Percentiles rank a stretch among this genome's conserved stretches.
These are phyloP conservation scores for Alloplasta piceator DNA, from an alignment of 2,888 invertebrate genomes.

Conservation along the genomic window DNA sequence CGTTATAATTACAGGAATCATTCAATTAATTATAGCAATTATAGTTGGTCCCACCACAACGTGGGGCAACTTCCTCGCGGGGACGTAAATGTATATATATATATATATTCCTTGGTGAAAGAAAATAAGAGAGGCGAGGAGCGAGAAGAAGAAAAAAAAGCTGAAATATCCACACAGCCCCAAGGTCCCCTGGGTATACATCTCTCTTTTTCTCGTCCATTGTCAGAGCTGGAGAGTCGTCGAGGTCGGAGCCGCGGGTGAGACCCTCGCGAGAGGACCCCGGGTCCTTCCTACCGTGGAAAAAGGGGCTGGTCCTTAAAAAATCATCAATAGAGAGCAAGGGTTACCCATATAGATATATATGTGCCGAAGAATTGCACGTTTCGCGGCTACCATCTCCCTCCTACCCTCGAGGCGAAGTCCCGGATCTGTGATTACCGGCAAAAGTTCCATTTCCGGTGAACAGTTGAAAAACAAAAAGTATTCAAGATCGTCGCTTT, in stretches of 20 bases:
- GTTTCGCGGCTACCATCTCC: constrained; percentile 3
- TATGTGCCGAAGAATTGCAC: constrained; percentile 14
- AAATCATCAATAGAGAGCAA: constrained; percentile 63
- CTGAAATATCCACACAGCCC: constrained; percentile 35
- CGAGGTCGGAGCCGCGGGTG: constrained; percentile 33
- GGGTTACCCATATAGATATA: constrained; percentile 23
- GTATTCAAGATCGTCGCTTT: too few relatives aligned
- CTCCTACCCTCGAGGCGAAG: constrained; percentile 33
- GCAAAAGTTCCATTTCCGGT: background rate
- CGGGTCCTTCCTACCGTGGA: constrained; percentile 59
- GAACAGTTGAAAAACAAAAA: too few relatives aligned
- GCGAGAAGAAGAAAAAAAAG: constrained; percentile 50
- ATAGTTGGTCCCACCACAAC: constrained; percentile 69
- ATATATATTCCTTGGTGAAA: background rate
- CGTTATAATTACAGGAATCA: constrained; percentile 78
- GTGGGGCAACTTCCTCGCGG: constrained; percentile 49
- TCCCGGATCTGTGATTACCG: constrained; percentile 16
- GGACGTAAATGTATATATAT: background rate
- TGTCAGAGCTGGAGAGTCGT: constrained; percentile 51
- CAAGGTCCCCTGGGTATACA: constrained; percentile 8
- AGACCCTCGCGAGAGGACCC: constrained; percentile 55
- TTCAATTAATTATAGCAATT: constrained; percentile 78
- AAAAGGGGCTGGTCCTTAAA: constrained; percentile 64
- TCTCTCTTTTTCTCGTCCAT: constrained; percentile 32
- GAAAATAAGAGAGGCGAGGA: constrained; percentile 28